Percentiles rank a stretch among this genome's conserved stretches.
Evolutionary conservation across 2,888 invertebrate genomes (phyloP).

Genomic region (Cryptops parisi): DNA sequence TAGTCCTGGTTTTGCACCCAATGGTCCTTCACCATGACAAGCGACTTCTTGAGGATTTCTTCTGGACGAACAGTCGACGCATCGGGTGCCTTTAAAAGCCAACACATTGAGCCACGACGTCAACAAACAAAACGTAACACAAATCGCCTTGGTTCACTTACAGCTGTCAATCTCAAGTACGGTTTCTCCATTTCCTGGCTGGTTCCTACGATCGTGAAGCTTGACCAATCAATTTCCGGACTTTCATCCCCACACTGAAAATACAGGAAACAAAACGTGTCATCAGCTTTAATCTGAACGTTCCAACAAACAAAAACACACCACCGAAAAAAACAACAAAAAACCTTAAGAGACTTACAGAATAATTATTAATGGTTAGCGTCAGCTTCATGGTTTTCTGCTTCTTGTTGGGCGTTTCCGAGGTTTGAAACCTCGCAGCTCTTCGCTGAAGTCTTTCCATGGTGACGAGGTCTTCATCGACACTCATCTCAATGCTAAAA

Average conservation of each 20-base stretch:
- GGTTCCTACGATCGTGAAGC: slow-evolving; percentile 84
- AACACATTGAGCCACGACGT: not conserved
- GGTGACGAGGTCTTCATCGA: not conserved
- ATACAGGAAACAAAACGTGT: not conserved
- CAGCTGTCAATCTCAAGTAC: slow-evolving; percentile 78
- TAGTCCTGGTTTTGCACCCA: slow-evolving; percentile 89
- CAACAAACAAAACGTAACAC: not conserved
- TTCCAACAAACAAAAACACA: not conserved
- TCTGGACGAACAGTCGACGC: slow-evolving; percentile 82
- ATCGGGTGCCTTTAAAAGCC: slow-evolving; percentile 58
- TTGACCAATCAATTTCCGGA: slow-evolving; percentile 59
- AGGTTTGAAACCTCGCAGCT: slow-evolving; percentile 61
- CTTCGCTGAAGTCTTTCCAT: slow-evolving; percentile 68
- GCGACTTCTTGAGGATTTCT: slow-evolving; percentile 63
- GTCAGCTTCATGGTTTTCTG: slow-evolving; percentile 15
- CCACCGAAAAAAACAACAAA: not conserved
- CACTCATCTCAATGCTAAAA: not conserved
- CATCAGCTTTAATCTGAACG: not conserved
- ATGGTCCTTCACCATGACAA: slow-evolving; percentile 76
- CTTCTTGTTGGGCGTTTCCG: slow-evolving; percentile 23
- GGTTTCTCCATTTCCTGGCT: slow-evolving; percentile 90
- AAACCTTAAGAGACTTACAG: slow-evolving; percentile 20
- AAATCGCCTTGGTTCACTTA: slow-evolving; percentile 25
- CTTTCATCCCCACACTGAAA: slow-evolving; percentile 1
- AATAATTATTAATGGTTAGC: slow-evolving; percentile 26